These are phyloP conservation scores for Calephelis perditalis DNA, from an alignment of 2,888 invertebrate genomes.

Conservation along the genomic window DNA sequence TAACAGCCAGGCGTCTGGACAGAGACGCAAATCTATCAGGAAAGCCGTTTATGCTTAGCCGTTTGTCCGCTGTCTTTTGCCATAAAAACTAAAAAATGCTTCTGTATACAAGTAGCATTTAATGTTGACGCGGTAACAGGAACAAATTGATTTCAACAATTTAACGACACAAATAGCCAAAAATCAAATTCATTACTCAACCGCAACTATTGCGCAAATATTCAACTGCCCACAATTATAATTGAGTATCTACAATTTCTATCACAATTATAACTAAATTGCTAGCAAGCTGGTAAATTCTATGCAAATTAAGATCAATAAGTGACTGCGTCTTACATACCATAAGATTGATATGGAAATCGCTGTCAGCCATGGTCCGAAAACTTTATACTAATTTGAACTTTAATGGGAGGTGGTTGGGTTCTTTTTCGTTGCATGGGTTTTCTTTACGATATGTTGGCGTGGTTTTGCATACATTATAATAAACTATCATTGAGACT, in stretches of 20 bases:
- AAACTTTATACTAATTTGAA: neutral
- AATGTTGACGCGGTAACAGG: no score
- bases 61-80: no score
- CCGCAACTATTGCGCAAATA: neutral
- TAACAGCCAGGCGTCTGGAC: no score
- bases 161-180: neutral
- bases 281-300: neutral
- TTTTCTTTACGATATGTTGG: conserved; percentile 10
- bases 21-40: no score
- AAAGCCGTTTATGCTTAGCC: no score
- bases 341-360: conserved; percentile 9
- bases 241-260: neutral
- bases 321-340: conserved; percentile 2
- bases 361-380: neutral
- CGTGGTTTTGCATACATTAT: conserved; percentile 31
- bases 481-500: conserved; percentile 26
- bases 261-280: conserved; percentile 6
- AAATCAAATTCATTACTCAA: neutral
- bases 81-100: no score
- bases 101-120: no score
- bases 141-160: no score
- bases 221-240: neutral
- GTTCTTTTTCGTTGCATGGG: neutral
- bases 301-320: conserved; percentile 9
- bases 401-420: neutral